Conservation (phyloP, 2,113 vertebrate species). For the Centropus bengalensis region DNA sequence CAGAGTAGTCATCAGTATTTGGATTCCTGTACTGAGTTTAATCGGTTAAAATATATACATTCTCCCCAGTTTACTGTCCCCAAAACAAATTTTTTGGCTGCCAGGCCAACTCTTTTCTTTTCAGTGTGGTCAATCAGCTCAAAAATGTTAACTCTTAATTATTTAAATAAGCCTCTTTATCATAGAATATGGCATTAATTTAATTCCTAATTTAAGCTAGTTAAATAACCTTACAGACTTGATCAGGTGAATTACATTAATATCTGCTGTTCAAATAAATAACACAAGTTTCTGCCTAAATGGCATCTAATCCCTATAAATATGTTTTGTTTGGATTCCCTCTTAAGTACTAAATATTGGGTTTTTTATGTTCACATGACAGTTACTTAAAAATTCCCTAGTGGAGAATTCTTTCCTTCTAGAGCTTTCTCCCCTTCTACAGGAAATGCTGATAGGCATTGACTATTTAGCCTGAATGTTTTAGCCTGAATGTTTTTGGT, state of each 20-base stretch:
- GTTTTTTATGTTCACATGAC: background rate
- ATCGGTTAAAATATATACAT: background rate
- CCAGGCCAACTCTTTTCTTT: background rate
- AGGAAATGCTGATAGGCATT: background rate
- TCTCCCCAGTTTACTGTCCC: background rate
- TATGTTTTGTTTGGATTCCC: background rate
- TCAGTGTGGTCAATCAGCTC: constrained; percentile 16
- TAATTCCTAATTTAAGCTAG: constrained; percentile 37
- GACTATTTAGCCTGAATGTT: background rate
- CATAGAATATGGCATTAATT: constrained; percentile 33
- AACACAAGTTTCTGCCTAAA: background rate
- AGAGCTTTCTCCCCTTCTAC: background rate
- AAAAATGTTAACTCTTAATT: background rate
- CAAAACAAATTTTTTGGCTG: background rate
- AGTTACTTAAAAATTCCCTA: background rate
- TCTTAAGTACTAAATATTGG: background rate
- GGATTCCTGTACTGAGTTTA: background rate
- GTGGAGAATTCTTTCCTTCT: background rate
- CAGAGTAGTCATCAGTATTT: constrained; percentile 33
- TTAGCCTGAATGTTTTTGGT: background rate
- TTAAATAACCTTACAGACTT: constrained; percentile 37
- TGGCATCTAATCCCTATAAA: background rate
- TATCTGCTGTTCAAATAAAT: constrained; percentile 20
- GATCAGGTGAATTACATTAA: constrained; percentile 31
- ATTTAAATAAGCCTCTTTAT: constrained; percentile 48